Percentiles rank a stretch among this genome's conserved stretches.
Conservation (phyloP, 2,888 invertebrate genomes). For the Agrotis puta region DNA sequence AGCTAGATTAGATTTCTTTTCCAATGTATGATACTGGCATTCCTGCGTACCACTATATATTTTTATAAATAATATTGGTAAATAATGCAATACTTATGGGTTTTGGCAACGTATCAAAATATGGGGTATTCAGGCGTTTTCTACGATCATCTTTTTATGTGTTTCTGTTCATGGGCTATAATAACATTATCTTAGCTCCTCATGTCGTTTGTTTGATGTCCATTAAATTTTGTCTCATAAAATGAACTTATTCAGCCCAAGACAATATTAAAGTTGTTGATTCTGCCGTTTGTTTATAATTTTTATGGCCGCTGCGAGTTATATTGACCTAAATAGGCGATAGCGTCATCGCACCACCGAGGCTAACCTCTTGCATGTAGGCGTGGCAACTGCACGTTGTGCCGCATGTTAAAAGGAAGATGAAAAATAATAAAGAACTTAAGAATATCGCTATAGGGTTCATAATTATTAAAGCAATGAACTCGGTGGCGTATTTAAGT, state of each 20-base stretch:
- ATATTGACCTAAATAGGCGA: conserved; percentile 87
- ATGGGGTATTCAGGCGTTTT: conserved; percentile 62
- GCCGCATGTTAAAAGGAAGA: conserved; percentile 42
- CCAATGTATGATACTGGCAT: conserved; percentile 40
- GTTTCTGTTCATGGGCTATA: conserved; percentile 16
- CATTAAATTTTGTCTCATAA: conserved; percentile 15
- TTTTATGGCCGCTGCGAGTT: conserved; percentile 82
- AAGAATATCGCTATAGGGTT: conserved; percentile 32
- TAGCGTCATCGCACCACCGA: conserved; percentile 83
- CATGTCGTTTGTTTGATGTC: conserved; percentile 21
- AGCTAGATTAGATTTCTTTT: conserved; percentile 49
- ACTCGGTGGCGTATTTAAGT: conserved; percentile 15
- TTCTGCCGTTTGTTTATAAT: conserved; percentile 73
- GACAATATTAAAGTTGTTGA: conserved; percentile 49
- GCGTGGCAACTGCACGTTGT: conserved; percentile 76
- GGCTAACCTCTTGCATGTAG: conserved; percentile 77
- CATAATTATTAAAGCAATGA: conserved; percentile 33
- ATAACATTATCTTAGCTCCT: background rate
- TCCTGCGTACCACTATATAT: conserved; percentile 26
- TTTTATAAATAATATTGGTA: conserved; percentile 40
- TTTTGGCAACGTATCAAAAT: conserved; percentile 72
- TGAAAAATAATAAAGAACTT: conserved; percentile 40
- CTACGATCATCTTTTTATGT: conserved; percentile 65
- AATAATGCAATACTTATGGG: conserved; percentile 56
- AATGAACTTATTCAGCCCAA: conserved; percentile 33